Percentiles rank a stretch among this genome's conserved stretches.
These are phyloP conservation scores for Hydriomena furcata DNA, from an alignment of 2,888 invertebrate species.

Conservation along the genomic window DNA sequence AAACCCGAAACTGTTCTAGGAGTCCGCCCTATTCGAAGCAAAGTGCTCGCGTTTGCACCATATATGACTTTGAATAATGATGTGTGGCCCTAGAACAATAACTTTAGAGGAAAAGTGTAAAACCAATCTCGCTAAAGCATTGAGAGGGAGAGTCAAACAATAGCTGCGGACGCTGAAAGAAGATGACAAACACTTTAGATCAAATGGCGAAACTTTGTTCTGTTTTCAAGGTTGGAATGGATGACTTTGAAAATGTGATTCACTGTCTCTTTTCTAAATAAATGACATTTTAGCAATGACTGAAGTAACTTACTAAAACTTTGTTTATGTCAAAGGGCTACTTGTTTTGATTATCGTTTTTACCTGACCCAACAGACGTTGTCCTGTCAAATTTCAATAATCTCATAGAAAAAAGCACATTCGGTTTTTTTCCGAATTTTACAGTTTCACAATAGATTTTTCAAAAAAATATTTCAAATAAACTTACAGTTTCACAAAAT, in stretches of 20 bases:
- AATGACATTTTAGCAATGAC: background rate
- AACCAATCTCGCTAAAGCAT: conserved; percentile 71
- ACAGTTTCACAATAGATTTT: too few species aligned
- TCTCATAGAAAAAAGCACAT: too few species aligned
- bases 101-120: conserved; percentile 71
- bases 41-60: conserved; percentile 64
- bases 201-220: conserved; percentile 43
- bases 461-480: too few species aligned
- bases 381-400: too few species aligned
- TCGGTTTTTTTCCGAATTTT: too few species aligned
- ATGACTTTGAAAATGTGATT: conserved; percentile 29
- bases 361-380: too few species aligned
- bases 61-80: conserved; percentile 76
- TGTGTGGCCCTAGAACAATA: conserved; percentile 74
- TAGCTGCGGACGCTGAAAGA: conserved; percentile 40
- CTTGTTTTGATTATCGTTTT: too few species aligned
- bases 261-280: background rate
- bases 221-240: conserved; percentile 36
- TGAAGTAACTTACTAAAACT: background rate
- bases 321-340: too few species aligned
- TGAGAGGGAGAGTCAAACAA: conserved; percentile 56
- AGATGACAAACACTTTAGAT: conserved; percentile 46
- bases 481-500: too few species aligned
- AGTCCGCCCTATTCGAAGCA: conserved; percentile 56
- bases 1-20: conserved; percentile 39